phyloP scores from a whole-genome alignment of 1,140 invertebrate genomes.

The Holotrichia oblita region DNA sequence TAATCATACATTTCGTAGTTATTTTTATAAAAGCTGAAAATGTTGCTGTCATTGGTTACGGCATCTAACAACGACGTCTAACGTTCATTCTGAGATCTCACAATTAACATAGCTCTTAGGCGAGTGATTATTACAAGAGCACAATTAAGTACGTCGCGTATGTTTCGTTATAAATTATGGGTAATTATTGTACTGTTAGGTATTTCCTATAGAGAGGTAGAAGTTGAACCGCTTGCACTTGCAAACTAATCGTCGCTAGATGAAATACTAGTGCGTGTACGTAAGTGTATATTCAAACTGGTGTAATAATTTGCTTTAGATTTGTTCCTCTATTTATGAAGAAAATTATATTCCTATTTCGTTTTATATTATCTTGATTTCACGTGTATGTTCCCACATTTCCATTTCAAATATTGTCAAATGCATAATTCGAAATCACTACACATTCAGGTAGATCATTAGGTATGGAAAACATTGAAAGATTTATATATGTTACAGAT shows the following conservation, averaged over 20 bases:
- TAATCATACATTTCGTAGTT: no score
- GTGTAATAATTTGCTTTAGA: background rate
- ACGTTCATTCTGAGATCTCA: slow-evolving; percentile 8
- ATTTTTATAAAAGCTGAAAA: background rate
- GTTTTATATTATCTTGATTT: no score
- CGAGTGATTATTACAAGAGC: slow-evolving; percentile 29
- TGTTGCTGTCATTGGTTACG: background rate
- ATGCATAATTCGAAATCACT: no score
- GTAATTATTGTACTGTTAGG: slow-evolving; percentile 35
- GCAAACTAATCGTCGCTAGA: background rate
- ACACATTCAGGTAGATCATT: no score
- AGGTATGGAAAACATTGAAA: no score
- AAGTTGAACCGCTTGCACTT: slow-evolving; percentile 21
- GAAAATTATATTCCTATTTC: background rate
- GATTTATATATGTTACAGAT: no score
- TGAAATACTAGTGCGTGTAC: background rate
- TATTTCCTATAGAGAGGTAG: slow-evolving; percentile 29
- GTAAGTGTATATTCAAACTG: background rate
- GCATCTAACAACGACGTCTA: background rate
- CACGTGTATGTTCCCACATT: no score
- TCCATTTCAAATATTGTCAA: no score
- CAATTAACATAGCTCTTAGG: slow-evolving; percentile 31
- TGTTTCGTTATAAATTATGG: slow-evolving; percentile 27
- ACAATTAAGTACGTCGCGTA: slow-evolving; percentile 22
- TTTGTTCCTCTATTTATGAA: background rate